These are phyloP conservation scores for Nothoprocta pentlandii DNA, from an alignment of 2,113 vertebrate genomes.

Conservation along the genomic window DNA sequence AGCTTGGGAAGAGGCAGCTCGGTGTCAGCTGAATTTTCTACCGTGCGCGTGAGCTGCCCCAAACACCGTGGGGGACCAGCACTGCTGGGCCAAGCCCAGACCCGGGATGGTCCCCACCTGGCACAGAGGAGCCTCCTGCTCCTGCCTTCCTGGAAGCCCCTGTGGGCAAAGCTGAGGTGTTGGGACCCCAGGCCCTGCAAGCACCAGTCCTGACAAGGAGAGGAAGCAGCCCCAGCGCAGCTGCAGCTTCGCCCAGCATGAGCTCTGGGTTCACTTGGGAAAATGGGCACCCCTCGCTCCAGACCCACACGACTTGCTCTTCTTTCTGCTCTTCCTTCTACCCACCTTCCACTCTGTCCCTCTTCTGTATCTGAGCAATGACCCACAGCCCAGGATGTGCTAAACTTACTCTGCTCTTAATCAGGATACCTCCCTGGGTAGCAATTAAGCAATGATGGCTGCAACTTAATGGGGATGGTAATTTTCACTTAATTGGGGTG, in stretches of 20 bases:
- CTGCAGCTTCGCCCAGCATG: background rate
- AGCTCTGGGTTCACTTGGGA: background rate
- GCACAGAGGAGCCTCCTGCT: background rate
- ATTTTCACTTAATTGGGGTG: conserved; percentile 41
- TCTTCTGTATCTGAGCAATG: background rate
- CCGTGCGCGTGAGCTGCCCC: background rate
- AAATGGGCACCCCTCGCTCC: background rate
- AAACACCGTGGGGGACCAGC: background rate
- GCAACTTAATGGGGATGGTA: conserved; percentile 36
- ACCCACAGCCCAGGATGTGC: background rate
- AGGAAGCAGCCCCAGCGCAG: background rate
- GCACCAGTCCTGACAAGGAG: accelerated
- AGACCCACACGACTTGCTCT: accelerated
- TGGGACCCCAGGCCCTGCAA: background rate
- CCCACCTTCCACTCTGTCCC: background rate
- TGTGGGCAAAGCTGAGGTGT: accelerated
- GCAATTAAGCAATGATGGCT: conserved; percentile 24
- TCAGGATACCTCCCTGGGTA: conserved; percentile 20
- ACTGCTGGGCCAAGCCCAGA: background rate
- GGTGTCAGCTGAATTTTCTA: background rate
- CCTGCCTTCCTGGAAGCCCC: background rate
- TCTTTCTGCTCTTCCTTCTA: background rate
- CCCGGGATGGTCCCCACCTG: background rate
- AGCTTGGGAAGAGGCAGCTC: background rate
- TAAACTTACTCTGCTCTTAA: conserved; percentile 46